phyloP scores from a whole-genome alignment of 1,140 invertebrate genomes.

The Pseudomyrmex sp. region DNA sequence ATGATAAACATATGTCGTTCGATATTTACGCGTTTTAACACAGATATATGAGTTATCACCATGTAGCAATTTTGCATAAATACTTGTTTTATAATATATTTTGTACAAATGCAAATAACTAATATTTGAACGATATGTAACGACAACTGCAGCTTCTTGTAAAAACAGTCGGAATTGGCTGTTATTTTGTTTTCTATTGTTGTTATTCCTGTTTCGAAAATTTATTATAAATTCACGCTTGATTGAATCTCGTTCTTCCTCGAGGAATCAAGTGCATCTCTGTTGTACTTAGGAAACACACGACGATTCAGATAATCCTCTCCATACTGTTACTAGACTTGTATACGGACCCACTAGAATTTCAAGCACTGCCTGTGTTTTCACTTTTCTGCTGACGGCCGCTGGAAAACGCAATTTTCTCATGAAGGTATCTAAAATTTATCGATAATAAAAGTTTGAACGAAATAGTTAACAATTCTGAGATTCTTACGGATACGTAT shows the following conservation, averaged over 20 bases:
- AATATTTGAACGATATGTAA: too few species aligned
- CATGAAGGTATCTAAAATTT: not conserved
- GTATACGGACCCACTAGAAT: slow-evolving; percentile 7
- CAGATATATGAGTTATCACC: too few species aligned
- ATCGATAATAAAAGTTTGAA: not conserved
- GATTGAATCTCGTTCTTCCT: not conserved
- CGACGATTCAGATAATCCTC: not conserved
- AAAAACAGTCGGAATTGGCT: not conserved
- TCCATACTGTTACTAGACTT: slow-evolving; percentile 32
- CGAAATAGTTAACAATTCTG: not conserved
- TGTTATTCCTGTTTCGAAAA: not conserved
- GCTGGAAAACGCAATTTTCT: slow-evolving; percentile 4
- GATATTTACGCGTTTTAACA: not conserved
- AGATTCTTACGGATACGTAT: too few species aligned
- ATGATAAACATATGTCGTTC: not conserved
- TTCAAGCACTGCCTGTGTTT: slow-evolving; percentile 32
- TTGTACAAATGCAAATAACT: too few species aligned
- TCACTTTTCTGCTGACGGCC: slow-evolving; percentile 7
- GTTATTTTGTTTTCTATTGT: not conserved
- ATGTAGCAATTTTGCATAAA: too few species aligned
- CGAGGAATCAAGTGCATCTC: not conserved
- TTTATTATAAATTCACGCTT: not conserved
- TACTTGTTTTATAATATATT: not conserved
- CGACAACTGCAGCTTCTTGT: too few species aligned
- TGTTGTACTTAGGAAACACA: slow-evolving; percentile 22